phyloP scores from a whole-genome alignment of 1,140 invertebrate genomes.

The Drosophila funebris region DNA sequence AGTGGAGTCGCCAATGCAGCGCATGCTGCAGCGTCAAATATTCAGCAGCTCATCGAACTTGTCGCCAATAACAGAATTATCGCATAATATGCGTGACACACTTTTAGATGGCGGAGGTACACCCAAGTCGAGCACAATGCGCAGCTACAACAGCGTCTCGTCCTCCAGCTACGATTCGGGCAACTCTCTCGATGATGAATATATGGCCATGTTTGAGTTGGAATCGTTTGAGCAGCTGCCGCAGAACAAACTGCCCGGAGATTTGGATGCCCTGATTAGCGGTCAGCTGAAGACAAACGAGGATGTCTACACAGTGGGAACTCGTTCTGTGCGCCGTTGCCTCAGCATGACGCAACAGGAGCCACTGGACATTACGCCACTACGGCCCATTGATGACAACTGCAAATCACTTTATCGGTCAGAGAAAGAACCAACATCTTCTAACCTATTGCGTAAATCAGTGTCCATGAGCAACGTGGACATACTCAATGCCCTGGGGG shows the following conservation, averaged over 20 bases:
- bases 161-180: constrained; percentile 85
- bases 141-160: constrained; percentile 83
- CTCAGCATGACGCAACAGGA: constrained; percentile 70
- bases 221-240: constrained; percentile 68
- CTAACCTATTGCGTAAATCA: constrained; percentile 38
- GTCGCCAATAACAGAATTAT: constrained; percentile 65
- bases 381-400: not conserved
- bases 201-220: constrained; percentile 87
- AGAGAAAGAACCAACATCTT: not conserved
- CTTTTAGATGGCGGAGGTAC: constrained; percentile 42
- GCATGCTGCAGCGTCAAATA: constrained; percentile 51
- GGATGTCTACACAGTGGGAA: constrained; percentile 25
- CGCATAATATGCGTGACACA: constrained; percentile 47
- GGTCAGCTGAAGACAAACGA: constrained; percentile 31
- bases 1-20: constrained; percentile 45
- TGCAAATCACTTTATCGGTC: no score
- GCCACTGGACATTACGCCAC: not conserved
- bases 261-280: constrained; percentile 81
- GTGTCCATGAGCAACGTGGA: constrained; percentile 74
- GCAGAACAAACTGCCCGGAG: constrained; percentile 62
- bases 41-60: constrained; percentile 14
- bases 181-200: constrained; percentile 87
- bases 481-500: constrained; percentile 63
- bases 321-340: constrained; percentile 70
- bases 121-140: constrained; percentile 53